Conservation (phyloP, 2,113 vertebrate species). For the Aldabrachelys gigantea region DNA sequence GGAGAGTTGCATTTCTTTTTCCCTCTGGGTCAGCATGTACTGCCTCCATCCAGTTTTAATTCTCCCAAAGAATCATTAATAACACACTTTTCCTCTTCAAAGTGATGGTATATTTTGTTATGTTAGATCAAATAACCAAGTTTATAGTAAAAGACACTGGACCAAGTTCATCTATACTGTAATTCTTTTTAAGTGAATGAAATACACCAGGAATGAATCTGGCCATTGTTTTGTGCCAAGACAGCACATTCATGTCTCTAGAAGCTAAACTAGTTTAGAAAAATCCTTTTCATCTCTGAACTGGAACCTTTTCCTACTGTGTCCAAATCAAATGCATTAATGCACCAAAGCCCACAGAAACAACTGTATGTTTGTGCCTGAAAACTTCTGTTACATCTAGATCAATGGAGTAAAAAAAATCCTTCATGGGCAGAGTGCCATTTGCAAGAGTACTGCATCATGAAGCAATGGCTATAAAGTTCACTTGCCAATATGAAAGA, state of each 20-base stretch:
- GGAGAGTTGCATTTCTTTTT: too few species aligned
- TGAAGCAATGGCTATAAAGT: background rate
- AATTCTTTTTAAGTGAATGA: background rate
- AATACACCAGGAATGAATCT: conserved; percentile 9
- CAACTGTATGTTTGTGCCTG: background rate
- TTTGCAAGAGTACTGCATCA: background rate
- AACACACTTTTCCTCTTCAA: background rate
- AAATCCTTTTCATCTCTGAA: conserved; percentile 55
- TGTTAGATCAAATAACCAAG: conserved; percentile 20
- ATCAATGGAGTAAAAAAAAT: conserved; percentile 20
- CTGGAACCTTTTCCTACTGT: conserved; percentile 51
- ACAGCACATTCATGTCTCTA: conserved; percentile 36
- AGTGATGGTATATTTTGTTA: background rate
- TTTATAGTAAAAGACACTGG: background rate
- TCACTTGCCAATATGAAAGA: background rate
- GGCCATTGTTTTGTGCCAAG: conserved; percentile 45
- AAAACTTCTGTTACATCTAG: conserved; percentile 29
- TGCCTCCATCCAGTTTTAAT: background rate
- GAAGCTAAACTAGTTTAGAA: conserved; percentile 40
- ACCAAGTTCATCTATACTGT: background rate
- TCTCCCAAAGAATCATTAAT: conserved; percentile 1
- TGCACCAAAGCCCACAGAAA: conserved; percentile 27
- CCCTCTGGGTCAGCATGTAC: background rate
- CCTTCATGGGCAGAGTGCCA: background rate
- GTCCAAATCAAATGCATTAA: conserved; percentile 68